A percentile compares a stretch with the other conserved stretches of the same genome.
Evolutionary conservation across 2,797 vertebrate species (phyloP).

Genomic region (Diceros bicornis): DNA sequence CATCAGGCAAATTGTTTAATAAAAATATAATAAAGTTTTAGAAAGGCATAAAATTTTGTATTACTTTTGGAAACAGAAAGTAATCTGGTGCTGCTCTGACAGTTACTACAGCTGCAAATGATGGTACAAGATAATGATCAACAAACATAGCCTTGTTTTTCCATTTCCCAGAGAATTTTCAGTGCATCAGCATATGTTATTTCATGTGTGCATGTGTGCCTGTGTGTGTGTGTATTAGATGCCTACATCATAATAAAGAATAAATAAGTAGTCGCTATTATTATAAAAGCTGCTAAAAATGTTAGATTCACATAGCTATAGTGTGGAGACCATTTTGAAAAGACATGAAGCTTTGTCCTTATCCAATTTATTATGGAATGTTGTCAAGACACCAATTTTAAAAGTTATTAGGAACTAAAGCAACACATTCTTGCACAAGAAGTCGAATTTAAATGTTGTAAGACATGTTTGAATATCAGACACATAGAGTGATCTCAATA

Average conservation of each 20-base stretch:
- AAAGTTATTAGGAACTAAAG: background rate
- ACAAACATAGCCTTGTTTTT: background rate
- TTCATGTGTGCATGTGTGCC: background rate
- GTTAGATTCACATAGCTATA: background rate
- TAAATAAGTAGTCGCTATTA: background rate
- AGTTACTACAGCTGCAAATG: background rate
- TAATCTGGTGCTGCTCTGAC: background rate
- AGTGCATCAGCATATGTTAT: background rate
- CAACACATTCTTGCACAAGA: background rate
- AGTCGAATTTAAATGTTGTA: background rate
- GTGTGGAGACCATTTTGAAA: background rate
- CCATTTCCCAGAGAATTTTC: background rate
- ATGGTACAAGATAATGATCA: background rate
- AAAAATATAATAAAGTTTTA: conserved; percentile 72
- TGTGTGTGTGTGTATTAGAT: background rate
- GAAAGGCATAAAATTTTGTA: conserved; percentile 27
- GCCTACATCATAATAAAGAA: background rate
- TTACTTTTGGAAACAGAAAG: background rate
- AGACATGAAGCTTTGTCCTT: background rate
- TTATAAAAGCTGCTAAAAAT: background rate
- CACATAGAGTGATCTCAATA: background rate
- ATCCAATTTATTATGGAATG: background rate
- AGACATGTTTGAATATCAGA: background rate
- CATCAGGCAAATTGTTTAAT: conserved; percentile 44
- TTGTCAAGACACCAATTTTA: background rate